Base-by-base conservation (phyloP, 2,797 vertebrate genomes). In the Paramormyrops hopkinsi region DNA sequence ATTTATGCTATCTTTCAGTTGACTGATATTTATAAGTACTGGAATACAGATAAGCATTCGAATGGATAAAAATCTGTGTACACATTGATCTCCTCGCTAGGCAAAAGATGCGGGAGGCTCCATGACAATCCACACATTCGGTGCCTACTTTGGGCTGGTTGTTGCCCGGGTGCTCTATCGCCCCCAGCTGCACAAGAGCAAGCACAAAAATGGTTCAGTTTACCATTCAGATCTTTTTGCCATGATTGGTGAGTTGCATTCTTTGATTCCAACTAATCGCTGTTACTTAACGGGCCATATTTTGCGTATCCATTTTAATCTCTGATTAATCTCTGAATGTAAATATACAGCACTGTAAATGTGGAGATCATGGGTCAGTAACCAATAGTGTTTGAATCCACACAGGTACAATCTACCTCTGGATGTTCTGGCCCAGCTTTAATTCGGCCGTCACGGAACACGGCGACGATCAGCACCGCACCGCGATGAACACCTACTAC, bases 361-460 rank as follows among this genome's bases (percentile, higher is more conserved):
- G 65, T 76, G 69, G 14, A 50, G 46, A 2, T 50, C n/a, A 44
- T 2, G 19, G 19, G 19, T 50, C 79, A 22, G 79, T 83, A 8
- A 3, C 37, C 33, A 3, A 17, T 44, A 17, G 82, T 17, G 2
- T 29, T 48, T 85, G 44, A 50, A 11, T 50, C 7, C 46, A 12
- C 86, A 12, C 90, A 98, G 98, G 98, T 85, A 98, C 97, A 62
- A 91, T 99, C 93, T 99, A 94, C 94, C 94, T 99, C 92, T 99
- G 98, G 98, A 97, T 98, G 95, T 99, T 98, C 95, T 99, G 98
- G 98, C 98, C 98, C 22, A 98, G 97, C 91, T 98, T 98, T 91
- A 97, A 97, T 94, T 98, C 98, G 0, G 95, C 97, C 1, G 53
- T 96, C 92, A 95, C 96, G 0, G 90, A 46, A 0, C 93, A 90